Evolutionary conservation across 2,797 vertebrate genomes (phyloP).

Genomic region (Rallus crepitans): DNA sequence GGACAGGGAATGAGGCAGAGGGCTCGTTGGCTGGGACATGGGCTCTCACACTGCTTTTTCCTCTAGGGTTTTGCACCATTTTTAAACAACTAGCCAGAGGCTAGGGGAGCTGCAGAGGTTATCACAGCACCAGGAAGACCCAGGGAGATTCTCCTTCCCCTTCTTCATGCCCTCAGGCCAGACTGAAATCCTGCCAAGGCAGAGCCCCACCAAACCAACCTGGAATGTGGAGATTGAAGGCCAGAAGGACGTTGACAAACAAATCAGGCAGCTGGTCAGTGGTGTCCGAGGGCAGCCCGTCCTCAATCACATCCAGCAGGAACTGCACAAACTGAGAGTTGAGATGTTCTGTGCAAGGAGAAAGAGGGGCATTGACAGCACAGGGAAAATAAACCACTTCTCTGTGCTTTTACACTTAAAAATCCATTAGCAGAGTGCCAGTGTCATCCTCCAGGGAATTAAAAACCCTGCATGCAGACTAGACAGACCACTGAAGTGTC

Average conservation of each 20-base stretch:
- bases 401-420: not conserved
- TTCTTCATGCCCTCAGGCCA: not conserved
- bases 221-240: conserved; percentile 95
- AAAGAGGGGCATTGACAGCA: not conserved
- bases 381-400: not conserved
- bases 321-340: conserved; percentile 93
- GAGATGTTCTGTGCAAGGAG: conserved; percentile 88
- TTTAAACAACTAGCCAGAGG: not conserved
- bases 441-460: not conserved
- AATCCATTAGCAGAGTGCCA: not conserved
- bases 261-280: conserved; percentile 95
- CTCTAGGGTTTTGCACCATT: not conserved
- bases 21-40: not conserved
- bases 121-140: not conserved
- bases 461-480: not conserved
- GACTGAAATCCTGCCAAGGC: not conserved
- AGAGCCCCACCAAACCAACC: conserved; percentile 74
- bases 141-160: not conserved
- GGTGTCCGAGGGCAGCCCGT: conserved; percentile 90
- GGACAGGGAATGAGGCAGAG: not conserved
- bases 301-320: conserved; percentile 92
- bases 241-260: conserved; percentile 92
- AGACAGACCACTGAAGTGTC: not conserved
- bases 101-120: not conserved
- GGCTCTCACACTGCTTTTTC: not conserved